These are phyloP conservation scores for Percopsis omiscomaycus DNA, from an alignment of 2,797 vertebrate genomes.

Conservation along the genomic window DNA sequence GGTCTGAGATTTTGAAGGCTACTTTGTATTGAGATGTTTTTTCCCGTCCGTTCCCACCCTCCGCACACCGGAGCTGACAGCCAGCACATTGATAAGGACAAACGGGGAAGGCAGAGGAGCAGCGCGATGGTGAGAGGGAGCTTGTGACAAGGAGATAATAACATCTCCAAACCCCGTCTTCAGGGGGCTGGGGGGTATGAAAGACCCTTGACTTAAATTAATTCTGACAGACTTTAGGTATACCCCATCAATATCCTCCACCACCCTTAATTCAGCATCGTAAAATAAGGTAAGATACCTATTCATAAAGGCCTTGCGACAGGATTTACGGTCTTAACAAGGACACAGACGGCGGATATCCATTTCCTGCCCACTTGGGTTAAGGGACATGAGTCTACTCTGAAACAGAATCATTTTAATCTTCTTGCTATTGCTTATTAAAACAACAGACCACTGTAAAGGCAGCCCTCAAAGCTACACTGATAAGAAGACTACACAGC, in stretches of 20 bases:
- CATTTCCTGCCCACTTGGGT: slow-evolving; percentile 20
- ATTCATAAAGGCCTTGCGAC: slow-evolving; percentile 48
- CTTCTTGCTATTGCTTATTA: neutral
- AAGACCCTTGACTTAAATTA: slow-evolving; percentile 56
- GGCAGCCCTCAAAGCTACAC: neutral
- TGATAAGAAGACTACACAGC: slow-evolving; percentile 35
- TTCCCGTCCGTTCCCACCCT: slow-evolving; percentile 9
- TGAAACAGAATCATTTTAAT: neutral
- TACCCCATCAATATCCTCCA: slow-evolving; percentile 56
- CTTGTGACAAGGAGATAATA: slow-evolving; percentile 54
- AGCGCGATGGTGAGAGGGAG: slow-evolving; percentile 7
- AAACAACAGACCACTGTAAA: neutral
- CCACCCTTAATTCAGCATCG: slow-evolving; percentile 56
- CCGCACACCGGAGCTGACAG: slow-evolving; percentile 27
- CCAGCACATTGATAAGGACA: slow-evolving; percentile 52
- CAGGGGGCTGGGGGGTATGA: slow-evolving; percentile 40
- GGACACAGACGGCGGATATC: slow-evolving; percentile 40
- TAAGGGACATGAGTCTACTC: slow-evolving; percentile 12
- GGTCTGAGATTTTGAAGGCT: slow-evolving; percentile 48
- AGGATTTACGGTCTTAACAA: slow-evolving; percentile 30
- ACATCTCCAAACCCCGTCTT: slow-evolving; percentile 45
- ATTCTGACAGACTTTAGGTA: slow-evolving; percentile 56
- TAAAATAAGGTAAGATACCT: slow-evolving; percentile 38
- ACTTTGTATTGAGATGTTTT: slow-evolving; percentile 61
- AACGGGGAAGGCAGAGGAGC: slow-evolving; percentile 31